Percentiles rank a stretch among this genome's conserved stretches.
Evolutionary conservation across 2,888 invertebrate genomes (phyloP).

Genomic region (Drosophila prolongata): DNA sequence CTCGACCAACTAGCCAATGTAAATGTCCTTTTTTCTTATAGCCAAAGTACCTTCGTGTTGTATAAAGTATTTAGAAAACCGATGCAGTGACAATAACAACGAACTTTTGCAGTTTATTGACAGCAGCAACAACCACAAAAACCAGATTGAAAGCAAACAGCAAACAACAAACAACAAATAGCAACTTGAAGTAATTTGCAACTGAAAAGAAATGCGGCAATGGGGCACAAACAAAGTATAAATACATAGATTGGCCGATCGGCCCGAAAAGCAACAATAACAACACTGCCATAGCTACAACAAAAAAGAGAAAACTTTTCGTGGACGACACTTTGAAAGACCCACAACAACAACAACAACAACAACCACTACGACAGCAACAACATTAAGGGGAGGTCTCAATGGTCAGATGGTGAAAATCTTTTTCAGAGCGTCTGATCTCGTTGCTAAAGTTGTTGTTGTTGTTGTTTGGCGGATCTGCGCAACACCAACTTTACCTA

Average conservation of each 20-base stretch:
- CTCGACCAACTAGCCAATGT: constrained; percentile 39
- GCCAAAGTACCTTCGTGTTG: background rate
- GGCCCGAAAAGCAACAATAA: constrained; percentile 12
- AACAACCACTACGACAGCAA: constrained; percentile 12
- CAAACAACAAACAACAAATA: constrained; percentile 30
- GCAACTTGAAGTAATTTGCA: constrained; percentile 73
- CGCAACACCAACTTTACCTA: constrained; percentile 15
- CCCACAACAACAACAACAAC: constrained; percentile 19
- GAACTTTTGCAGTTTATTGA: constrained; percentile 61
- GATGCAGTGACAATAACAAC: constrained; percentile 34
- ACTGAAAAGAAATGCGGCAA: constrained; percentile 71
- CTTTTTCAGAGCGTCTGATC: constrained; percentile 23
- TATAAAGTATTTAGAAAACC: constrained; percentile 4
- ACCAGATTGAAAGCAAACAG: constrained; percentile 46
- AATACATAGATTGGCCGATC: constrained; percentile 40
- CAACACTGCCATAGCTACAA: background rate
- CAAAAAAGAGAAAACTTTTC: constrained; percentile 70
- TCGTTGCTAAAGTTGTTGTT: constrained; percentile 12
- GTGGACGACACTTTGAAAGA: constrained; percentile 57
- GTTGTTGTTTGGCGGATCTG: constrained; percentile 19
- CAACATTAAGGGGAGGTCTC: constrained; percentile 27
- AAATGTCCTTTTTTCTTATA: constrained; percentile 32
- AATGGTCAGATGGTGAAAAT: constrained; percentile 48
- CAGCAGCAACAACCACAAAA: constrained; percentile 26
- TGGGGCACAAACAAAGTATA: constrained; percentile 41